Evolutionary conservation across 1,140 invertebrate genomes (phyloP), one percentile per base, ranked within the genome.

Genomic region (Ips nitidus): DNA sequence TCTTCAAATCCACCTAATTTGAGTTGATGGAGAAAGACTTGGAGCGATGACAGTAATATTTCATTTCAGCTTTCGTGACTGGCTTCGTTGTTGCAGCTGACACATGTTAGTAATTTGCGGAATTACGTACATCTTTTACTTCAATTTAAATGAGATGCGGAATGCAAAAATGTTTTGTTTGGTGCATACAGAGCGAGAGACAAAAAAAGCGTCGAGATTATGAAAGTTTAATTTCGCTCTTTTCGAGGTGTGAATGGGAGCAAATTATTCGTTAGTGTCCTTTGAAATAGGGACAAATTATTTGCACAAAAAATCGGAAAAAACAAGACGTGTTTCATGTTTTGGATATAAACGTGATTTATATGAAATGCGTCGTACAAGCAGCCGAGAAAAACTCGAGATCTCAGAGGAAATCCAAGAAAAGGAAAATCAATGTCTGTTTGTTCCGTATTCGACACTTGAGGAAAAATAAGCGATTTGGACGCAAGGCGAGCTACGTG

Each of bases 11-110:
- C 41, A 47, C 42, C 41, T 41, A 59, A 55, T 55, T 61, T 61
- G n/a, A 61, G 42, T 45, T 45, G 43, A 43, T 45, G 58, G n/a
- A 61, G 42, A 61, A 39, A 43, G n/a, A 61, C 58, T 61, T 43
- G 42, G 58, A 45, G 41, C 43, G 58, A 45, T 61, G 58, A 61
- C 58, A 59, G 57, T 61, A 61, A 61, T 61, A 61, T 61, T 61
- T 61, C 42, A 47, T 61, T 61, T 45, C 42, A 43, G 43, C 22
- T 61, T 45, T n/a, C 58, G 58, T 45, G 58, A 45, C 41, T 61
- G 37, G 42, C 47, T 61, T n/a, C 8, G 40, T n/a, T 47, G 52
- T 1, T 55, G 37, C 6, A 36, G n/a, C 37, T 55, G 52, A 55
- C 52, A 55, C 52, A 55, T 55, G 52, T 55, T 55, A 6, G 36